These are phyloP conservation scores for Diorhabda carinulata DNA, from an alignment of 1,140 invertebrate species.

Conservation along the genomic window DNA sequence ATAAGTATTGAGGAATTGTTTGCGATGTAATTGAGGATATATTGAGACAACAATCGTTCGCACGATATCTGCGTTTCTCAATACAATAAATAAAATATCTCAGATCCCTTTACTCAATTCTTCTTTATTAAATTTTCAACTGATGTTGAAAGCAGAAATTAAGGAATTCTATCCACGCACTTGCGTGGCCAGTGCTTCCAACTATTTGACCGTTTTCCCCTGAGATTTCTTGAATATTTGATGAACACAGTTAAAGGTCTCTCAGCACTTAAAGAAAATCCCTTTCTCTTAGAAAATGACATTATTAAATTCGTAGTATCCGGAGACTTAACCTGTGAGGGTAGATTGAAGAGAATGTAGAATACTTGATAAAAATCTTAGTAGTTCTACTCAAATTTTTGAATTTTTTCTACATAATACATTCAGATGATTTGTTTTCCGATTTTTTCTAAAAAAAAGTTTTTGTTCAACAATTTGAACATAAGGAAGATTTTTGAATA, in stretches of 20 bases:
- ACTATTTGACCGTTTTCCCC: slow-evolving; percentile 36
- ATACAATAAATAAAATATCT: background rate
- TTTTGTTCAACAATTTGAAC: too few species aligned
- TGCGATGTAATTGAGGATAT: too few species aligned
- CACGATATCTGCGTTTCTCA: background rate
- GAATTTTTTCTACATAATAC: background rate
- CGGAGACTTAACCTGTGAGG: too few species aligned
- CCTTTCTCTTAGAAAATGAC: slow-evolving; percentile 6
- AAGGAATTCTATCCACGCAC: slow-evolving; percentile 19
- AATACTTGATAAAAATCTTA: background rate
- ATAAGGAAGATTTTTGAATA: too few species aligned
- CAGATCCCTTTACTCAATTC: slow-evolving; percentile 12
- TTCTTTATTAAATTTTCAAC: slow-evolving; percentile 13
- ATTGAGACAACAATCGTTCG: too few species aligned
- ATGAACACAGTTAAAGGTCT: slow-evolving; percentile 42
- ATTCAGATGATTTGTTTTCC: background rate
- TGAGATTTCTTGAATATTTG: slow-evolving; percentile 44
- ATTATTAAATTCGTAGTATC: background rate
- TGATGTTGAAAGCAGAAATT: slow-evolving; percentile 10
- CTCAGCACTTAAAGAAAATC: slow-evolving; percentile 30
- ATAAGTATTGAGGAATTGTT: too few species aligned
- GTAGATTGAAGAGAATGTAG: background rate
- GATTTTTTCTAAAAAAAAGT: too few species aligned
- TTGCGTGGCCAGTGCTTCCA: slow-evolving; percentile 23
- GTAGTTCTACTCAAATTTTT: background rate